These are phyloP conservation scores for Neoarius graeffei DNA, from an alignment of 2,113 vertebrate genomes.

Conservation along the genomic window DNA sequence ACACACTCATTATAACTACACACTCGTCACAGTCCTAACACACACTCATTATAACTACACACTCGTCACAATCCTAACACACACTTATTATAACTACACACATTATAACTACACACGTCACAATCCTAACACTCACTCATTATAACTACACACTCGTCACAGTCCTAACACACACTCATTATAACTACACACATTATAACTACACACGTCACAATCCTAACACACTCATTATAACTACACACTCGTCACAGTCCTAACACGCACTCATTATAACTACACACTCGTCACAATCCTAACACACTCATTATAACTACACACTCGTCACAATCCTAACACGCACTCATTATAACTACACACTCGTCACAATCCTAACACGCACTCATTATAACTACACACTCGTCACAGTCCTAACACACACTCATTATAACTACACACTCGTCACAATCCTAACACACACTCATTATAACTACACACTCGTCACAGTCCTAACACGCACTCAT, in stretches of 20 bases:
- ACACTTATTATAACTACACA: no score
- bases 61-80: neutral
- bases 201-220: neutral
- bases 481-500: no score
- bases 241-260: no score
- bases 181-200: no score
- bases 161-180: no score
- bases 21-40: neutral
- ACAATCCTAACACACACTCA: neutral
- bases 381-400: no score
- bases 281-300: no score
- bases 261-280: no score
- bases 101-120: neutral
- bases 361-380: no score
- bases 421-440: neutral
- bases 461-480: slow-evolving; percentile 5
- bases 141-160: neutral
- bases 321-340: neutral
- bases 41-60: neutral
- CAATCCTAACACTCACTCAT: neutral
- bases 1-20: no score
- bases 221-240: neutral
- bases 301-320: neutral
- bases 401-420: no score
- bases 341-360: slow-evolving; percentile 3